phyloP scores from a whole-genome alignment of 2,113 vertebrate genomes.

The Rhizomys pruinosus region DNA sequence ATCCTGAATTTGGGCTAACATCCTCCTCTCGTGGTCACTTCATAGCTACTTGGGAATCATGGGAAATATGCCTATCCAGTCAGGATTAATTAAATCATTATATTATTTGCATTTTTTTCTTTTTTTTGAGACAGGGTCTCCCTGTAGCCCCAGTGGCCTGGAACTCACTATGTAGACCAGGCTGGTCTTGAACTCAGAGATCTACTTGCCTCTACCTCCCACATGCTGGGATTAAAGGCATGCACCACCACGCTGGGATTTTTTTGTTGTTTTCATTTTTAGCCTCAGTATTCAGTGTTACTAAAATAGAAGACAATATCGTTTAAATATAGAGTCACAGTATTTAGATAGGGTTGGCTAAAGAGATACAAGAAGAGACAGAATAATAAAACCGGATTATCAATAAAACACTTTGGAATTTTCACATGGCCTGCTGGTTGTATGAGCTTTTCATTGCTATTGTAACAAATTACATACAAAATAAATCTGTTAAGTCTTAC shows the following conservation, averaged over 20 bases:
- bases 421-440: background rate
- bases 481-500: background rate
- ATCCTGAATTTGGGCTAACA: background rate
- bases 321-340: background rate
- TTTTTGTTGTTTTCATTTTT: no score
- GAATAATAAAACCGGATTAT: background rate
- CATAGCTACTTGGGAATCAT: background rate
- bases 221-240: no score
- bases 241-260: no score
- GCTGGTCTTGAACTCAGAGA: no score
- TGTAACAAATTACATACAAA: background rate
- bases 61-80: background rate
- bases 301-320: background rate
- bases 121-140: no score
- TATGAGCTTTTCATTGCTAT: background rate
- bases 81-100: background rate
- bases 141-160: no score
- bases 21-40: background rate
- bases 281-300: background rate
- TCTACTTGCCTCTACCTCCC: no score
- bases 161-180: no score
- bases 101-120: background rate
- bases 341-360: background rate
- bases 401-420: background rate
- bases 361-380: background rate